phyloP scores from a whole-genome alignment of 1,140 invertebrate species.

The Philopotamus ludificatus region DNA sequence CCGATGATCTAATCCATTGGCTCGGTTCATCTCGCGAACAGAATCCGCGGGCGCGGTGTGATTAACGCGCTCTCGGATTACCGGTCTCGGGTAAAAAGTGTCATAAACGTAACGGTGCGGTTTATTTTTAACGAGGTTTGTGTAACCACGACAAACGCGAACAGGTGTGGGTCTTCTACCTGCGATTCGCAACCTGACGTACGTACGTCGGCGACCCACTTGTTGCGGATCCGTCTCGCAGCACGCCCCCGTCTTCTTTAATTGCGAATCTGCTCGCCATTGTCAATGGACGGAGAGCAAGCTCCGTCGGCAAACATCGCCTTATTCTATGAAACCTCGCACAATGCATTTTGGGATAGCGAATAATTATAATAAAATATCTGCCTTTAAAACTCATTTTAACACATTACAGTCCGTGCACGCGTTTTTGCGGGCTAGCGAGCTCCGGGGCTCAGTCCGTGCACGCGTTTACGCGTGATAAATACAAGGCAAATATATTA shows the following conservation, averaged over 20 bases:
- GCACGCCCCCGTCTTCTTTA: background rate
- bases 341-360: no score
- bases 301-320: no score
- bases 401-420: no score
- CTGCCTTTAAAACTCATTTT: no score
- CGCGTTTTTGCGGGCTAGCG: no score
- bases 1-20: constrained; percentile 5
- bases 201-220: background rate
- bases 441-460: no score
- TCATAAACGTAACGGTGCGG: constrained; percentile 38
- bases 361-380: no score
- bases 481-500: no score
- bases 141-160: constrained; percentile 27
- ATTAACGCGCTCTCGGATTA: constrained; percentile 4
- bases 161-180: background rate
- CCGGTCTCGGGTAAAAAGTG: constrained; percentile 29
- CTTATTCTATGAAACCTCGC: no score
- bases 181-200: constrained; percentile 9
- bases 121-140: constrained; percentile 36
- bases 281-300: no score
- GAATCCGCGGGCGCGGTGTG: background rate
- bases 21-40: background rate
- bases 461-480: no score
- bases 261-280: background rate
- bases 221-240: constrained; percentile 7